Base-by-base conservation (phyloP, 2,888 invertebrate species). In the Pinctada fucata region DNA sequence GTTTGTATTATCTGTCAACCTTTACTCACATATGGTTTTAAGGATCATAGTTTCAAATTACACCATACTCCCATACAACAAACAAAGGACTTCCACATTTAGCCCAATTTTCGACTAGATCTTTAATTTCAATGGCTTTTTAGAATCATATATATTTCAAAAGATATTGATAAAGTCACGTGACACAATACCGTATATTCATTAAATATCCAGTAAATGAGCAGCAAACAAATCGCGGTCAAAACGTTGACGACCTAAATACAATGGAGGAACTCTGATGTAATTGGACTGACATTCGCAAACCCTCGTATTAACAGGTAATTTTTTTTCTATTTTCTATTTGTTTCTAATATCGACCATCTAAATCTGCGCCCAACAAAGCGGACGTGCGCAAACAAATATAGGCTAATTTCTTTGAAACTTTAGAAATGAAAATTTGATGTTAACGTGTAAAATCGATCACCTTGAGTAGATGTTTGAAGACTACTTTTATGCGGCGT, bases 141-240 rank as follows among this genome's bases (percentile, higher is more conserved):
- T 31, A 31, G 58, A 58, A 58, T 58, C 58, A 58, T 10, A 58
- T 31, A 31, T 58, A 58, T 58, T 58, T 58, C 6, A 58, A 58
- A 58, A 13, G 13, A 10, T 6, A 58, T 58, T 58, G 58, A 58
- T 58, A 58, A 58, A 58, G 58, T 58, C 58, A 58, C 58, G 58
- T 58, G 58, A 58, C 13, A 13, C 58, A 58, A 58, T 58, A 13
- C 13, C 58, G 13, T 58, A 58, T 31, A 31, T 31, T 58, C 58
- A 58, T 58, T 58, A 58, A 58, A 58, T 58, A 13, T 58, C 58
- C 58, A 58, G 58, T 58, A 58, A 58, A 58, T 58, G 58, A 58
- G 13, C 58, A 58, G 13, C 58, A 58, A 58, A 58, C 58, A 58
- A 58, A 58, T 10, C 6, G 58, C 6, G 58, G 58, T 10, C 58